Base-by-base conservation (phyloP, 2,888 invertebrate genomes). In the Cremastinae sp. region DNA sequence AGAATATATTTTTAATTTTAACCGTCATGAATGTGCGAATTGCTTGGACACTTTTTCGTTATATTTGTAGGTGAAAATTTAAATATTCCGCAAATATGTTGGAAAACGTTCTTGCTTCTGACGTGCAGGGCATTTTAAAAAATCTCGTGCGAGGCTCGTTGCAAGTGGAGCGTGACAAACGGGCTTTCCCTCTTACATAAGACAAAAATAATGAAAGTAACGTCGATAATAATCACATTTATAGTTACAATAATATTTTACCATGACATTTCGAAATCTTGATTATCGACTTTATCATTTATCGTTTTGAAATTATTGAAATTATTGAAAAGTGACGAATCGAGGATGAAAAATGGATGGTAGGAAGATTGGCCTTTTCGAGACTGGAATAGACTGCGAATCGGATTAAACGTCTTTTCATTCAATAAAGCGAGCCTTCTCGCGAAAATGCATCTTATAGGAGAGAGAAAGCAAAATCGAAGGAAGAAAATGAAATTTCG, bases 401-500 rank as follows among this genome's bases (percentile, higher is more conserved):
- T 28, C 28, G 28, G n/a, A 28, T 28, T 28, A 28, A 28, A 28
- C 2, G 28, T 28, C 28, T 28, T 28, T 28, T 28, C 28, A 28
- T 28, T 28, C 28, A 28, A 28, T 28, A 28, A 28, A 2, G 28
- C 2, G 28, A 28, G 28, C 28, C 2, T 28, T 28, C 28, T 28
- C 5, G 28, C 2, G 28, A 28, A 28, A 28, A 5, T 28, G 28
- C 28, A 28, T 36, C 12, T 5, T 14, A 3, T 43, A 28, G 12
- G 59, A 47, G 36, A 34, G 53, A 53, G n/a, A 61, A 34, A 34
- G 43, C 49, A 14, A 47, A 49, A 59, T 66, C n/a, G 45, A 12
- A 59, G 70, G 53, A 9, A 18, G 28, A 53, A 22, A 62, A 71
- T 70, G 45, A 8, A 73, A 73, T 69, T 65, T 16, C 22, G 54